Conservation (phyloP, 2,888 invertebrate genomes). For the Callyntrura guangdongensis region DNA sequence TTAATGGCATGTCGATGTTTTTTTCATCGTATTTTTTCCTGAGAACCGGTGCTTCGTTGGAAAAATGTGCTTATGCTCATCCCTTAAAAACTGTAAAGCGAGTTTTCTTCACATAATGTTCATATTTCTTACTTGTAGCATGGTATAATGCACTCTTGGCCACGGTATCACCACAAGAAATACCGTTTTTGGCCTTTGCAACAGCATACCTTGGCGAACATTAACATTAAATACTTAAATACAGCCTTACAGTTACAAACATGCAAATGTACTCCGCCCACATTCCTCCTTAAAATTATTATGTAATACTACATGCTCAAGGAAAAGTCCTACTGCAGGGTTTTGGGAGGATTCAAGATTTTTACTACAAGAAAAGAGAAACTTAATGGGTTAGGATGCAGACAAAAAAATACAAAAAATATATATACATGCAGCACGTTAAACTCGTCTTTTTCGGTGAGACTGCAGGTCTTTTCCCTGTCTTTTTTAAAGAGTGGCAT, state of each 20-base stretch:
- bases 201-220: too few species aligned
- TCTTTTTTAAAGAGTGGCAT: slow-evolving; percentile 49
- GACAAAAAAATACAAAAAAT: not conserved
- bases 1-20: slow-evolving; percentile 76
- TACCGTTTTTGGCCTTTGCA: slow-evolving; percentile 8
- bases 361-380: too few species aligned
- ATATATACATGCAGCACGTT: slow-evolving; percentile 9
- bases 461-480: not conserved
- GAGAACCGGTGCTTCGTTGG: not conserved
- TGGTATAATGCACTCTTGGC: slow-evolving; percentile 18
- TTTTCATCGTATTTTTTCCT: slow-evolving; percentile 36
- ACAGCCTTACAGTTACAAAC: too few species aligned
- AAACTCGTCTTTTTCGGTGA: not conserved
- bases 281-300: too few species aligned
- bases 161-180: not conserved
- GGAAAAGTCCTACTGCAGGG: too few species aligned
- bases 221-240: too few species aligned
- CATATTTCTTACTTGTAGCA: not conserved
- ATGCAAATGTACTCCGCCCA: too few species aligned
- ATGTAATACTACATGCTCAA: too few species aligned
- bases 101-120: not conserved
- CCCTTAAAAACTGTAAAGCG: slow-evolving; percentile 19
- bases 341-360: too few species aligned
- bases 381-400: too few species aligned
- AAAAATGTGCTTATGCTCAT: slow-evolving; percentile 31